Conservation (phyloP, 2,113 vertebrate genomes). For the Toxotes chatareus region DNA sequence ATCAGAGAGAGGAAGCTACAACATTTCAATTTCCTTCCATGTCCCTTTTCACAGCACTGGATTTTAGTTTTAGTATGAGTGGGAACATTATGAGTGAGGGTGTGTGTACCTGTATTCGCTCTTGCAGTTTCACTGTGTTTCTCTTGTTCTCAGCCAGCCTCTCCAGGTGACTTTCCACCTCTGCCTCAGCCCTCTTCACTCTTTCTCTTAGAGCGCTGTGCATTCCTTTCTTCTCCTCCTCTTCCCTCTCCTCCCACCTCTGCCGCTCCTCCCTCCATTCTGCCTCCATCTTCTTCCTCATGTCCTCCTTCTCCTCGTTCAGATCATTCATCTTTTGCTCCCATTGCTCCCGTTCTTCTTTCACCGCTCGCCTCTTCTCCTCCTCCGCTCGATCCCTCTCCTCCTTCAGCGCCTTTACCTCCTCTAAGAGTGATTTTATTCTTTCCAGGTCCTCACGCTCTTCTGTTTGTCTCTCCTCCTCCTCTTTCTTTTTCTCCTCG, state of each 20-base stretch:
- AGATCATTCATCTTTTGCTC: slow-evolving; percentile 84
- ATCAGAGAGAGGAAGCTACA: slow-evolving; percentile 52
- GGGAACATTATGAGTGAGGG: not conserved
- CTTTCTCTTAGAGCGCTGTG: slow-evolving; percentile 89
- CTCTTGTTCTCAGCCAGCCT: slow-evolving; percentile 89
- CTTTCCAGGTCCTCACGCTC: slow-evolving; percentile 71
- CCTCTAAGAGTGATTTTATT: slow-evolving; percentile 67
- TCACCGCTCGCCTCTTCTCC: slow-evolving; percentile 79
- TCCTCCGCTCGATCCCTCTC: slow-evolving; percentile 61
- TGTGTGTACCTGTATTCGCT: slow-evolving; percentile 89
- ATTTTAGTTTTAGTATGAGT: not conserved
- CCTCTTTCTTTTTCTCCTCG: slow-evolving; percentile 51
- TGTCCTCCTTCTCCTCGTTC: slow-evolving; percentile 84
- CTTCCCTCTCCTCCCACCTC: slow-evolving; percentile 89
- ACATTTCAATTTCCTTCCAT: slow-evolving; percentile 47
- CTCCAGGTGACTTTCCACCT: slow-evolving; percentile 88
- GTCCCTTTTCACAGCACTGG: slow-evolving; percentile 6
- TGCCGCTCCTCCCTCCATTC: slow-evolving; percentile 85
- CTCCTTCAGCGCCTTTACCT: slow-evolving; percentile 66
- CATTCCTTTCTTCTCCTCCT: slow-evolving; percentile 87
- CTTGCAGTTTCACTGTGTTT: slow-evolving; percentile 90
- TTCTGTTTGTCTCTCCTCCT: slow-evolving; percentile 73
- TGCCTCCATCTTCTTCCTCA: slow-evolving; percentile 85
- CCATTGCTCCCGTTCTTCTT: slow-evolving; percentile 79
- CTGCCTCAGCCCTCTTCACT: slow-evolving; percentile 89